These are phyloP conservation scores for Potamarius usumacintae DNA, from an alignment of 2,113 vertebrate species.

Conservation along the genomic window DNA sequence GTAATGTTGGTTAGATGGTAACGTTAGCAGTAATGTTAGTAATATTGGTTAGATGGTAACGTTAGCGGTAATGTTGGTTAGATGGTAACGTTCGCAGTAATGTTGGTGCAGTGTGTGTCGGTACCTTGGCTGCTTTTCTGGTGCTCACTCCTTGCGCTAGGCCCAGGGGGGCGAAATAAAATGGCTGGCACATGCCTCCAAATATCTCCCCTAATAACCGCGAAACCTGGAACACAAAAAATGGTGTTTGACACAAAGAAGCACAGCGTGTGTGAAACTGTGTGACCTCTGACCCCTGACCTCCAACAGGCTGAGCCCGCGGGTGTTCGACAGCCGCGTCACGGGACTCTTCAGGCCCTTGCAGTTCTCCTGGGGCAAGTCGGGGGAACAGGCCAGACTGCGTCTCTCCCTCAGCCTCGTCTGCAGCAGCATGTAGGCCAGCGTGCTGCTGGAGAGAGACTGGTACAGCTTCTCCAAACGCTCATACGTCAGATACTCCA, in stretches of 20 bases:
- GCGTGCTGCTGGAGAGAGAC: constrained; percentile 64
- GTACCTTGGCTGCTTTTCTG: constrained; percentile 62
- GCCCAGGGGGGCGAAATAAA: constrained; percentile 64
- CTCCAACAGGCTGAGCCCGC: constrained; percentile 65
- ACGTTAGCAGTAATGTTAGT: too few relatives aligned
- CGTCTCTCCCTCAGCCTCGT: constrained; percentile 59
- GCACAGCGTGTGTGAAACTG: not conserved
- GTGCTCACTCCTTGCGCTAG: constrained; percentile 41
- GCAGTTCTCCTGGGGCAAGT: not conserved
- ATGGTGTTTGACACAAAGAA: not conserved
- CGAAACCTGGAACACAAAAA: constrained; percentile 66
- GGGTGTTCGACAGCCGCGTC: not conserved
- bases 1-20: too few relatives aligned
- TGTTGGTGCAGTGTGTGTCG: too few relatives aligned
- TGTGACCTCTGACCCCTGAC: constrained; percentile 55
- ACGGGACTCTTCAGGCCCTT: not conserved
- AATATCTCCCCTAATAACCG: constrained; percentile 73
- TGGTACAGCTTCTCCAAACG: constrained; percentile 77
- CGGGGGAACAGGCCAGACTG: not conserved
- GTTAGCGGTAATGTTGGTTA: too few relatives aligned
- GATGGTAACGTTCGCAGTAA: too few relatives aligned
- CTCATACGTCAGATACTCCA: constrained; percentile 75
- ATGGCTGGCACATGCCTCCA: constrained; percentile 75
- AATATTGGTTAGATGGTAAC: too few relatives aligned
- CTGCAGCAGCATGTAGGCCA: constrained; percentile 73